Evolutionary conservation across 2,797 vertebrate genomes (phyloP).

Genomic region (Pitangus sulphuratus): DNA sequence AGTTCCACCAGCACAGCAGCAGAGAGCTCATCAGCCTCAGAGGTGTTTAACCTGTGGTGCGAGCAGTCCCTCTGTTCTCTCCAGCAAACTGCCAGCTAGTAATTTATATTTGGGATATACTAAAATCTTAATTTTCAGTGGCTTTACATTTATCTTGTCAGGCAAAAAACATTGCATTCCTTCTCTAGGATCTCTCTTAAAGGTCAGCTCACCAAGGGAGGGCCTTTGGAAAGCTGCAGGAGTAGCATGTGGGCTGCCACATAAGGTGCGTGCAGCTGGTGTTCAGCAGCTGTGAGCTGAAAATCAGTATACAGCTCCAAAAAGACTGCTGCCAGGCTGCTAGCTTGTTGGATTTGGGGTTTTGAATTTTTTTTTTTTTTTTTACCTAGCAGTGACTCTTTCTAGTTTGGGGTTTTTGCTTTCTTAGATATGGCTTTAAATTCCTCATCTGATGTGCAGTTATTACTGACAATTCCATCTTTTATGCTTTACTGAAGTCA

Average conservation of each 20-base stretch:
- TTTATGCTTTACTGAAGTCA: background rate
- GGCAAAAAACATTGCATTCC: background rate
- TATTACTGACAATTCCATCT: background rate
- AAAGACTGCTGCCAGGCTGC: background rate
- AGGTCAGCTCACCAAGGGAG: background rate
- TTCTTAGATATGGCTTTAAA: background rate
- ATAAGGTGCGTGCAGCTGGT: background rate
- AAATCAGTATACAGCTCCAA: background rate
- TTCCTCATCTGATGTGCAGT: background rate
- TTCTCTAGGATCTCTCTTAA: background rate
- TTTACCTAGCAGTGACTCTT: background rate
- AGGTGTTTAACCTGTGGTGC: background rate
- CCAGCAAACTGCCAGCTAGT: background rate
- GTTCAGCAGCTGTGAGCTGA: slow-evolving; percentile 30
- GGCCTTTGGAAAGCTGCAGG: background rate
- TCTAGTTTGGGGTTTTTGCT: background rate
- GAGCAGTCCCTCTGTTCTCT: background rate
- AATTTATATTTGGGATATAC: background rate
- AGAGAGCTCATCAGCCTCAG: background rate
- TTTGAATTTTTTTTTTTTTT: background rate
- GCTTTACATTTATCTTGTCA: background rate
- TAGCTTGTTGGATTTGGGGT: background rate
- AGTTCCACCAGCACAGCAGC: background rate
- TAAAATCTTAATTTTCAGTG: background rate
- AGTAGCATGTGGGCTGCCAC: background rate